Evolutionary conservation across 2,888 invertebrate genomes (phyloP).

Genomic region (Thymelicus lineola): DNA sequence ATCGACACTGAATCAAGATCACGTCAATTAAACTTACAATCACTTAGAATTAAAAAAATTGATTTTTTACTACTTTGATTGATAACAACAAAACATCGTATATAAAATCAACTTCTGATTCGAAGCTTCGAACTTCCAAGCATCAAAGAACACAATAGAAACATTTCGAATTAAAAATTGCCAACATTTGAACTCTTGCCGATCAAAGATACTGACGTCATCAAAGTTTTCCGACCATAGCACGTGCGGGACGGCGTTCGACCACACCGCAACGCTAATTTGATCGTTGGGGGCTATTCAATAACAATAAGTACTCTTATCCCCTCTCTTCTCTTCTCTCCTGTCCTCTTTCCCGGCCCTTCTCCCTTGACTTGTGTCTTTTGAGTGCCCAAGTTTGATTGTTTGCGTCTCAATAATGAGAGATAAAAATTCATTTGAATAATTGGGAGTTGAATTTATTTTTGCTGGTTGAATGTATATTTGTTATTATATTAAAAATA

Average conservation of each 20-base stretch:
- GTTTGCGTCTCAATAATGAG: constrained; percentile 50
- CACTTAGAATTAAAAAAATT: no score
- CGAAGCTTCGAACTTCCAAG: no score
- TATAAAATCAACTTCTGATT: no score
- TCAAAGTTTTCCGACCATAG: constrained; percentile 20
- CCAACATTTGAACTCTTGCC: constrained; percentile 7
- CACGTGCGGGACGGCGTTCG: constrained; percentile 53
- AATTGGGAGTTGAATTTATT: no score
- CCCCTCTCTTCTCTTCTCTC: not conserved
- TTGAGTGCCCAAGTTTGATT: constrained; percentile 50
- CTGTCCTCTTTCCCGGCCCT: constrained; percentile 26
- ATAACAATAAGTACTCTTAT: constrained; percentile 38
- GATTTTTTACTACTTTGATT: not conserved
- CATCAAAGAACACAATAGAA: not conserved
- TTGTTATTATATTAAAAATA: no score
- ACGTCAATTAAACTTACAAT: no score
- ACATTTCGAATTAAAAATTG: constrained; percentile 25
- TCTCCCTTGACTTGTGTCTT: constrained; percentile 50
- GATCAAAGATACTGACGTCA: constrained; percentile 25
- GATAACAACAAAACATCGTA: no score
- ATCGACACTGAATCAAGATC: no score
- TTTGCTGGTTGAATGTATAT: no score
- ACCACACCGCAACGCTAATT: constrained; percentile 53
- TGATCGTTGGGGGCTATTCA: constrained; percentile 40
- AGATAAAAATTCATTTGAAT: constrained; percentile 37